Base-by-base conservation (phyloP, 2,888 invertebrate species). In the Monopis laevigella region DNA sequence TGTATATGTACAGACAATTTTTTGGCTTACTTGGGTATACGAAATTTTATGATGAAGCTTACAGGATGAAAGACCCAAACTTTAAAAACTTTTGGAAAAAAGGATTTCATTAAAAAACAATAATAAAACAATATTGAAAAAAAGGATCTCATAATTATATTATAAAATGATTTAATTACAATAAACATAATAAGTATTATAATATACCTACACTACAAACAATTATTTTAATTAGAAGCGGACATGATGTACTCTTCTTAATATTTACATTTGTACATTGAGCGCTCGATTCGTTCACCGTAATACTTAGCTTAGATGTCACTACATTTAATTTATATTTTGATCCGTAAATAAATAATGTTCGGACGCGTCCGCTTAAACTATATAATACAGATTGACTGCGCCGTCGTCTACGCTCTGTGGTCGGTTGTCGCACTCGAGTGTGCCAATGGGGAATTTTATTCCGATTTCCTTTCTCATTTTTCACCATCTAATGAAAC, bases 161-260 rank as follows among this genome's bases (percentile, higher is more conserved):
- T 81, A 82, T 81, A 82, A 82, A 82, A 82, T 81, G 82, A 81
- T 82, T 81, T 82, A 78, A 78, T 82, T 82, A 81, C 81, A 80
- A 73, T 81, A 80, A 81, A 81, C 81, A 81, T 75, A 77, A 82
- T 82, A 81, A 81, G 81, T 82, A 81, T 82, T 75, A 75, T 80
- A 77, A 75, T 77, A 71, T 80, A 80, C 78, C 78, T 81, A 81
- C 73, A 67, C 77, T 82, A 82, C 77, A 67, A 82, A 82, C 82
- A 81, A 80, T 77, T 82, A 80, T 81, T 59, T 70, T 72, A 74
- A 66, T 67, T 72, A 72, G 69, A 81, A 80, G 81, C 81, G 74
- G 75, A 75, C 75, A 75, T 68, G 71, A 73, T 73, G 70, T 74
- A 69, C 65, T 78, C 69, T 71, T 72, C 65, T 67, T 46, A 69